These are phyloP conservation scores for Oncopeltus fasciatus DNA, from an alignment of 1,140 invertebrate species.

Conservation along the genomic window DNA sequence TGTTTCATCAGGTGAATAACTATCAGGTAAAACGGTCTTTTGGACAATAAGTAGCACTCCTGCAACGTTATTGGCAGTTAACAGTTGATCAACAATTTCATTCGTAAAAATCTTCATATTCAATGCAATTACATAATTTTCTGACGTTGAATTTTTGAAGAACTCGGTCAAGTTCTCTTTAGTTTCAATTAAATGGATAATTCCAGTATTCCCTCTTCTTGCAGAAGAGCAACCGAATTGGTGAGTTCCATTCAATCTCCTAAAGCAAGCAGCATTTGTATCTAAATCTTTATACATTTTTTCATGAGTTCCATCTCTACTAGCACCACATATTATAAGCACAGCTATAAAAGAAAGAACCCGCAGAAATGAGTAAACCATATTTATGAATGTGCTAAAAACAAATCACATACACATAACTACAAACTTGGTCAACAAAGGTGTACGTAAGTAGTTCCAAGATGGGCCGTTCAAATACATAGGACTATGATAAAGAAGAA, in stretches of 20 bases:
- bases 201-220: not conserved
- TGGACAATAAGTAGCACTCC: slow-evolving; percentile 59
- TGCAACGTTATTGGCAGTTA: slow-evolving; percentile 33
- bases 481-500: too few species aligned
- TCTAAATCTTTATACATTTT: slow-evolving; percentile 67
- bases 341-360: too few species aligned
- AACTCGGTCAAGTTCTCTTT: not conserved
- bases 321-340: too few species aligned
- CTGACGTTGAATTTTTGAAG: not conserved
- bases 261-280: slow-evolving; percentile 61
- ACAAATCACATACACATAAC: too few species aligned
- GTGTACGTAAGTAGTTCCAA: too few species aligned
- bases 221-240: slow-evolving; percentile 70
- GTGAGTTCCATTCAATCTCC: slow-evolving; percentile 80
- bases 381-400: too few species aligned
- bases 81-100: slow-evolving; percentile 3
- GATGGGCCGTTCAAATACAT: too few species aligned
- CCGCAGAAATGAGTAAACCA: too few species aligned
- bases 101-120: slow-evolving; percentile 2
- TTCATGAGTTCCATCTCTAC: slow-evolving; percentile 30
- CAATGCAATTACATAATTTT: not conserved
- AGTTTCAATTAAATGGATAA: not conserved
- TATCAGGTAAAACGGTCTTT: slow-evolving; percentile 37
- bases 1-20: slow-evolving; percentile 56
- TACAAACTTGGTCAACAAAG: too few species aligned